These are phyloP conservation scores for Sminthurinus aureus DNA, from an alignment of 2,888 invertebrate genomes.

Conservation along the genomic window DNA sequence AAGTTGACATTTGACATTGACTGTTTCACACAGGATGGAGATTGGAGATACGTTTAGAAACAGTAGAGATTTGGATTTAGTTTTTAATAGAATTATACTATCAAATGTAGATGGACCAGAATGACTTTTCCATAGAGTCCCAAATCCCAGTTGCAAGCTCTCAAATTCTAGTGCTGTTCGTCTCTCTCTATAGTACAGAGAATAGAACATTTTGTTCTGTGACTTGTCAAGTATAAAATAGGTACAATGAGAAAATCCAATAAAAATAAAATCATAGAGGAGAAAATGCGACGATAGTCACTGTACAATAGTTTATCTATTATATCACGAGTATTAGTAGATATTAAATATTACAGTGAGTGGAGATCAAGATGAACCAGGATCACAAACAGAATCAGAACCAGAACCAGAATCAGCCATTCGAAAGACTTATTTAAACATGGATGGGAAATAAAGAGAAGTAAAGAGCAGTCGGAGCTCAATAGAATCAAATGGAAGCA, in stretches of 20 bases:
- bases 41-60: neutral
- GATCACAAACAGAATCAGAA: no score
- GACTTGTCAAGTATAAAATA: neutral
- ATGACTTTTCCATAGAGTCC: slow-evolving; percentile 34
- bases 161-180: neutral
- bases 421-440: slow-evolving; percentile 17
- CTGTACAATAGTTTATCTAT: no score
- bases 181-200: neutral
- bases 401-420: slow-evolving; percentile 26
- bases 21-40: no score
- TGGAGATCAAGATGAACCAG: no score
- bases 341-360: no score
- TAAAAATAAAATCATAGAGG: no score
- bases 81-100: neutral
- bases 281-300: no score
- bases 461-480: neutral
- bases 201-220: neutral
- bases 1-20: slow-evolving; percentile 14
- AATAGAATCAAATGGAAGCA: no score
- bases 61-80: neutral
- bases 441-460: slow-evolving; percentile 20
- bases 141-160: slow-evolving; percentile 4
- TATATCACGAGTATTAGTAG: no score
- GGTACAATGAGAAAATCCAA: no score
- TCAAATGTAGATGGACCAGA: slow-evolving; percentile 17